Base-by-base conservation (phyloP, 2,113 vertebrate species). In the Glareola pratincola region DNA sequence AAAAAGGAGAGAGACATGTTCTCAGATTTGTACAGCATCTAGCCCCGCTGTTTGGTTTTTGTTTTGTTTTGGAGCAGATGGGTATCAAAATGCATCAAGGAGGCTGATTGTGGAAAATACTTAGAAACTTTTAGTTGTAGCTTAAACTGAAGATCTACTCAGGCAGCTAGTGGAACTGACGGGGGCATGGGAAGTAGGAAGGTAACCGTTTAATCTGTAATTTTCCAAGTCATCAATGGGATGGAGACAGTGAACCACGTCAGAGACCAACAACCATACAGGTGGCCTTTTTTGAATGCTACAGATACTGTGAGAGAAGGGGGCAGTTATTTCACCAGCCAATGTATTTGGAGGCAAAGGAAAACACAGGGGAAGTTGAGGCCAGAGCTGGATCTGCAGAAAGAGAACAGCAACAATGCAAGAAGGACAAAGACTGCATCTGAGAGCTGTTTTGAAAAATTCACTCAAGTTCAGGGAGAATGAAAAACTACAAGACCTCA, bases 1-100 rank as follows among this genome's bases (percentile, higher is more conserved):
- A 78, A 63, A 62, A 48, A 62, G 12, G 16, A 74, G 29, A n/a
- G 0, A 41, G n/a, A 39, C 8, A 21, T 0, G 0, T 26, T 71
- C 47, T 66, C 64, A 85, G 20, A 29, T 45, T 57, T n/a, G 62
- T 50, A 80, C 4, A 32, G 47, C 32, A 43, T 27, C 14, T 48
- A 86, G 16, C 7, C 11, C 17, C 22, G 30, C 14, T 39, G n/a
- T 22, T 66, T 21, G 37, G 0, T 32, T 12, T 72, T 24, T n/a
- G n/a, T 63, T 60, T 26, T 43, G 19, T 37, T 85, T 60, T n/a
- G 12, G 45, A 23, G 59, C 4, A 45, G 8, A 14, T 14, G 27
- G 5, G 8, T 43, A 12, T 34, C 54, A 64, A 82, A 86, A 50
- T 2, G 4, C 18, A 69, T 54, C 64, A 2, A 59, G 26, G 43